Evolutionary conservation across 1,140 invertebrate genomes (phyloP), one percentile per base, ranked within the genome.

Genomic region (Monochamus saltuarius): DNA sequence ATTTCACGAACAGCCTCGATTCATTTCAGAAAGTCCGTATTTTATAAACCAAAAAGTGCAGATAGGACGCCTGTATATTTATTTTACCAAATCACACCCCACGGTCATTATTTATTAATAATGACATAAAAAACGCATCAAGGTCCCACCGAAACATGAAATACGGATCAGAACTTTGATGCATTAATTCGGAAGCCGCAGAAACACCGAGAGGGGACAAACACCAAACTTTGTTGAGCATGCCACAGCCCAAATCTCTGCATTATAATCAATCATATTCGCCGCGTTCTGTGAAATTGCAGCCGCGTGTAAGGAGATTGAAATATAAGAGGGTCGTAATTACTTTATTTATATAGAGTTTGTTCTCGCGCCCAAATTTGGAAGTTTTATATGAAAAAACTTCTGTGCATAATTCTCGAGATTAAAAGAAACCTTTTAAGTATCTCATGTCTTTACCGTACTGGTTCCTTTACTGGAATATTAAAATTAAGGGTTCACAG

Each of bases 191-290:
- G 46, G 53, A 55, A 55, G 42, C 53, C 53, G 53, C 53, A 55
- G 37, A 55, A 55, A 55, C 39, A 55, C 39, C 38, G 14, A 6
- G 53, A 55, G 17, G 53, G 53, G 39, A 35, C 53, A 54, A 54
- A 40, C 43, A 40, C 43, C 46, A 45, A 45, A 55, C 53, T 55
- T 55, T 55, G 40, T 40, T 36, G 53, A 43, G 53, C 35, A 43
- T 19, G 35, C 19, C 38, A 22, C 52, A 22, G 47, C 22, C 9
- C 47, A 35, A 55, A 55, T 55, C 53, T 55, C 53, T 55, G 53
- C 53, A 55, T 55, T 43, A 55, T 55, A 55, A 55, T 55, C 53
- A 55, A 55, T 55, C 53, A 45, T 55, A 55, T 55, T 55, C 53
- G 34, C 53, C 40, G 53, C 39, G 43, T 55, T 34, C 39, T 36